Percentiles rank a stretch among this genome's conserved stretches.
Evolutionary conservation across 2,797 vertebrate species (phyloP).

Genomic region (Arremon brunneinucha): DNA sequence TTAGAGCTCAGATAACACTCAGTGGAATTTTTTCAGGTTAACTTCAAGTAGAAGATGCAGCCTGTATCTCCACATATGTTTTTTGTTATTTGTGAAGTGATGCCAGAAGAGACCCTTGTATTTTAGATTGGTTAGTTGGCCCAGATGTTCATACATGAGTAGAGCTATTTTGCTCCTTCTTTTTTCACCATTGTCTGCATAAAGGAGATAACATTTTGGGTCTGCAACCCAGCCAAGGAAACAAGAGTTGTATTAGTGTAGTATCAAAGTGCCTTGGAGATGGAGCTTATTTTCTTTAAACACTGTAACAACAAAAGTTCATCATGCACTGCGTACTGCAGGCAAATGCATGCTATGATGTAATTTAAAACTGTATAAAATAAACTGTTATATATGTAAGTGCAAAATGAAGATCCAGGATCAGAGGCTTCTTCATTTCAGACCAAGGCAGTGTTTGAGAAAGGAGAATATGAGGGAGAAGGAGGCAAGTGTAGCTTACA

Average conservation of each 20-base stretch:
- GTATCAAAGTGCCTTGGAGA: not conserved
- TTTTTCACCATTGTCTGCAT: not conserved
- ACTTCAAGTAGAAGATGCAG: not conserved
- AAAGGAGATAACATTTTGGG: not conserved
- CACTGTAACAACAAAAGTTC: accelerated
- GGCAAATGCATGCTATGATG: not conserved
- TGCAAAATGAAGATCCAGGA: not conserved
- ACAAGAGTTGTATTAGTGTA: not conserved
- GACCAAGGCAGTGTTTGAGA: not conserved
- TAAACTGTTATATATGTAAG: not conserved
- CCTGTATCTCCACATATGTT: not conserved
- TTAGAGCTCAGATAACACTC: not conserved
- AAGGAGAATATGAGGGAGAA: not conserved
- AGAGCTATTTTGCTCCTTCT: not conserved
- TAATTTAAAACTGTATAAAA: not conserved
- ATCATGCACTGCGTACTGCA: not conserved
- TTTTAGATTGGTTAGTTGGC: not conserved
- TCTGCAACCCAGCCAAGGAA: not conserved
- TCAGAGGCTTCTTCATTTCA: not conserved
- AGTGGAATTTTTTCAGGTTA: not conserved
- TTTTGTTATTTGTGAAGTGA: not conserved
- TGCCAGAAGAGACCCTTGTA: not conserved
- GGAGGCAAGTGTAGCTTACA: not conserved
- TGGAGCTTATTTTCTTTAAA: not conserved
- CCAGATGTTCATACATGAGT: not conserved